Base-by-base conservation (phyloP, 2,113 vertebrate genomes). In the Leptosomus discolor region DNA sequence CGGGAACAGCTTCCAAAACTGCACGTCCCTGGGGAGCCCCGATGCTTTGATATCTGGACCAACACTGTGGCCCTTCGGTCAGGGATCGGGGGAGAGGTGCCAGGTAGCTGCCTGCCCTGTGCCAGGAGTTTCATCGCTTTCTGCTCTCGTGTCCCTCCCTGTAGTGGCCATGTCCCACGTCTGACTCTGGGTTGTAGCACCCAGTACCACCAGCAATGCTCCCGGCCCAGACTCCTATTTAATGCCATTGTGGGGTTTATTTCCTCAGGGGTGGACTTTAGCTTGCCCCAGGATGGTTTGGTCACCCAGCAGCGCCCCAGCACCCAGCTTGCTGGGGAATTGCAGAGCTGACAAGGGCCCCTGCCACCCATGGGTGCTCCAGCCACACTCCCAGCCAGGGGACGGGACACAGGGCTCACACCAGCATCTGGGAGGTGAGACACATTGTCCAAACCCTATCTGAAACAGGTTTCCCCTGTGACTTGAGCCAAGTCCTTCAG, bases 1-100 rank as follows among this genome's bases (percentile, higher is more conserved):
- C 1, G 15, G 63, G 74, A 79, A 54, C 61, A 86, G 48, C 57
- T 91, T 68, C 67, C 5, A 5, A 30, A 79, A 41, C 70, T 22
- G 22, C 70, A 43, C 23, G 43, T 50, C 18, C 18, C 20, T 27
- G 74, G 26, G 60, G 46, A 90, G 51, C 50, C 18, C 67, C 1
- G 15, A 4, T n/a, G 43, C 46, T 85, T 63, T 51, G 50, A 20
- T 9, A 58, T 6, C 36, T 17, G 7, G 23, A 18, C 2, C 61
- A 94, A 63, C 16, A 8, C 67, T 23, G 15, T 0, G 0, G 15
- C 30, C 23, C 46, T 56, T 65, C 0, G 0, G 9, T 32, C 15
- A 34, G 15, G 32, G 54, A 11, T 2, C n/a, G 3, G 11, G 36
- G 7, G 64, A 63, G 46, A 32, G 41, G 60, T 43, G 32, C 60